Evolutionary conservation across 2,797 vertebrate species (phyloP).

Genomic region (Xyrichtys novacula): DNA sequence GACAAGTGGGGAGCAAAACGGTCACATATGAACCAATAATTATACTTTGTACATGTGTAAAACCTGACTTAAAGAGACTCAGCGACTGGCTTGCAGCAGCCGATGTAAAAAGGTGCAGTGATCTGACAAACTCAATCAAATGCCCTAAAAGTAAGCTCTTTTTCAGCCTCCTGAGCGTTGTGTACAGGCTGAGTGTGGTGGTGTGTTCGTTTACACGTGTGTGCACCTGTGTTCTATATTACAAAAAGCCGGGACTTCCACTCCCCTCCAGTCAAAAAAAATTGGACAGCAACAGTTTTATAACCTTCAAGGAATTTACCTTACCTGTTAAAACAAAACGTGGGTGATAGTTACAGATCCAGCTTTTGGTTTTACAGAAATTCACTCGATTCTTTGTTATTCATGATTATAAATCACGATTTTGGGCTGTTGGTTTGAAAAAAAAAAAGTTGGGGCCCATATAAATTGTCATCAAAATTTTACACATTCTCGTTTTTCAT

Average conservation of each 20-base stretch:
- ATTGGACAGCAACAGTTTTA: not conserved
- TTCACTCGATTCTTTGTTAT: no score
- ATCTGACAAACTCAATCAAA: slow-evolving; percentile 67
- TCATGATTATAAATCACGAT: no score
- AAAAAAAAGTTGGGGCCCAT: no score
- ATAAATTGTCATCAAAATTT: no score
- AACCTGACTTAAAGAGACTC: slow-evolving; percentile 66
- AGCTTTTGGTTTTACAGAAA: not conserved
- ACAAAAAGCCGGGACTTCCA: slow-evolving; percentile 24
- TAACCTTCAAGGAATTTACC: not conserved
- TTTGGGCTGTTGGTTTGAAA: no score
- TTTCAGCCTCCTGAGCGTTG: slow-evolving; percentile 34
- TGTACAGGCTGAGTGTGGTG: not conserved
- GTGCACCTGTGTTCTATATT: slow-evolving; percentile 59
- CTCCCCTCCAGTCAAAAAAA: not conserved
- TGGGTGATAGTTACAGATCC: not conserved
- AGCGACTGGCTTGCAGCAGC: slow-evolving; percentile 31
- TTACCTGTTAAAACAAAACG: not conserved
- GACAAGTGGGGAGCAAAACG: slow-evolving; percentile 67
- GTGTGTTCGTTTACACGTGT: slow-evolving; percentile 48
- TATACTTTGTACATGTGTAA: slow-evolving; percentile 73
- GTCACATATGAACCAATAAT: slow-evolving; percentile 68
- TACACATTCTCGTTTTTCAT: not conserved
- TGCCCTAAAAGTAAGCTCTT: slow-evolving; percentile 50
- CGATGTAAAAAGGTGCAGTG: slow-evolving; percentile 61